Percentiles rank a stretch among this genome's conserved stretches.
Evolutionary conservation across 2,888 invertebrate genomes (phyloP).

Genomic region (Vanessa cardui): DNA sequence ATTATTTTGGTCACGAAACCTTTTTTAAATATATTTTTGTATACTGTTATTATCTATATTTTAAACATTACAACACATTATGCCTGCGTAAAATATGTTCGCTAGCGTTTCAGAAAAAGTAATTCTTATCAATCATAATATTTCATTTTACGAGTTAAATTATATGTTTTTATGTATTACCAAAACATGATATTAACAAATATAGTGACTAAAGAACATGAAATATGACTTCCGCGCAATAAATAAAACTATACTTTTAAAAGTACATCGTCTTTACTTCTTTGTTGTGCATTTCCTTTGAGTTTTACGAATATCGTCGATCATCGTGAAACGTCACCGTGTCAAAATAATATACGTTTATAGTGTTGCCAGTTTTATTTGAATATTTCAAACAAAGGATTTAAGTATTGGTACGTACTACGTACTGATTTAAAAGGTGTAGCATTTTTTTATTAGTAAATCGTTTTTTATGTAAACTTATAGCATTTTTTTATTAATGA

Average conservation of each 20-base stretch:
- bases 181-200: background rate
- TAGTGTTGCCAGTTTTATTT: background rate
- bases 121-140: no score
- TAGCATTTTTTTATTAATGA: no score
- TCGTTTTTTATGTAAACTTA: no score
- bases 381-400: background rate
- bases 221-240: slow-evolving; percentile 4
- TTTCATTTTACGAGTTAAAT: background rate
- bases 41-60: no score
- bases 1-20: background rate
- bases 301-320: background rate
- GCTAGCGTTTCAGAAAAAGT: no score
- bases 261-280: slow-evolving; percentile 5
- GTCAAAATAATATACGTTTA: background rate
- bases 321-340: slow-evolving; percentile 1
- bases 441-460: no score
- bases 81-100: no score
- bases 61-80: no score
- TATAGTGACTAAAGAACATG: background rate
- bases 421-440: no score
- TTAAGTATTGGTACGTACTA: background rate
- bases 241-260: background rate
- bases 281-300: slow-evolving; percentile 1
- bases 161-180: background rate
- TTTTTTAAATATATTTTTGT: no score